Percentiles rank a stretch among this genome's conserved stretches.
Evolutionary conservation across 2,113 vertebrate genomes (phyloP).

Genomic region (Myocastor coypus): DNA sequence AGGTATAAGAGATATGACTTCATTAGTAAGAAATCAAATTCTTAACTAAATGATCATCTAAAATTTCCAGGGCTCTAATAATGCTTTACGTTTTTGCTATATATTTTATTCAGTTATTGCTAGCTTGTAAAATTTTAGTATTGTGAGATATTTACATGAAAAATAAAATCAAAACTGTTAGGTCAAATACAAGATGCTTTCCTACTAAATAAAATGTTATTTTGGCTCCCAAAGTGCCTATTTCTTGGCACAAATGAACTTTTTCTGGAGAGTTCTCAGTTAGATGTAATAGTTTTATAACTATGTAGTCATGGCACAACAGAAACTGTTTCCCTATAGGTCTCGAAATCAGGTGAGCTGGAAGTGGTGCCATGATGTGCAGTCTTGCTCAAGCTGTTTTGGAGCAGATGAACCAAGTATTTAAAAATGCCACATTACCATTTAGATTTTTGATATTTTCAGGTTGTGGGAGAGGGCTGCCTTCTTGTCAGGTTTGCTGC

Average conservation of each 20-base stretch:
- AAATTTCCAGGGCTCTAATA: slow-evolving; percentile 38
- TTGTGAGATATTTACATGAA: slow-evolving; percentile 38
- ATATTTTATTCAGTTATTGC: slow-evolving; percentile 33
- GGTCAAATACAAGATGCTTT: slow-evolving; percentile 48
- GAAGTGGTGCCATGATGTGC: neutral
- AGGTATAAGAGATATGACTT: slow-evolving; percentile 36
- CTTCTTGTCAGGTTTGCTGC: slow-evolving; percentile 77
- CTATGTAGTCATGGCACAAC: neutral
- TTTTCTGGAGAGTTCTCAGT: slow-evolving; percentile 22
- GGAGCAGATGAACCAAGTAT: slow-evolving; percentile 54
- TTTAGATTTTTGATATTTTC: slow-evolving; percentile 68
- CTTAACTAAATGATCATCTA: slow-evolving; percentile 16
- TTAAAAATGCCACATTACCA: slow-evolving; percentile 55
- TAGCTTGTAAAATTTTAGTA: slow-evolving; percentile 38
- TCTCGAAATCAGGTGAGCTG: slow-evolving; percentile 47
- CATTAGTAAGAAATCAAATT: slow-evolving; percentile 51
- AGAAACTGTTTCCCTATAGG: neutral
- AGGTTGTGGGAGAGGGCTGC: slow-evolving; percentile 82
- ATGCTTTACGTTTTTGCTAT: slow-evolving; percentile 52
- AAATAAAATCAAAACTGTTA: slow-evolving; percentile 45
- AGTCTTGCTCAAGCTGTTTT: neutral
- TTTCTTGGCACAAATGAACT: slow-evolving; percentile 61
- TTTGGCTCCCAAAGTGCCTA: slow-evolving; percentile 22
- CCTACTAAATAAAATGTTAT: slow-evolving; percentile 43
- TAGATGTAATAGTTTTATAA: slow-evolving; percentile 23